phyloP scores from a whole-genome alignment of 53 echinoderm and acorn worm species.

The Holothuria scabra region DNA sequence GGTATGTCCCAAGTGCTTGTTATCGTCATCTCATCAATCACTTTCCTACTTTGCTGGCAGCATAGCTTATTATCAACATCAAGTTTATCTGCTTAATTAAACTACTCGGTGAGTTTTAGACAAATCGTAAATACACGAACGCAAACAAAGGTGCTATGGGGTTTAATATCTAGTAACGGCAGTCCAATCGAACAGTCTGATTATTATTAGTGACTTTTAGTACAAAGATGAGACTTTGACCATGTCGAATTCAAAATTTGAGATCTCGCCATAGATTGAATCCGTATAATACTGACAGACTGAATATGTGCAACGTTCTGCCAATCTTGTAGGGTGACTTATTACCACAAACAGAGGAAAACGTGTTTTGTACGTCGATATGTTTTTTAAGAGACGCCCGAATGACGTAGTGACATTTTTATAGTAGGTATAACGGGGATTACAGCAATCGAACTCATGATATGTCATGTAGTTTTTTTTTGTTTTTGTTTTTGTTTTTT shows the following conservation, averaged over 20 bases:
- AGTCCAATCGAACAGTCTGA: constrained; percentile 22
- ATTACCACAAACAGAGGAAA: not conserved
- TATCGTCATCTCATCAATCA: constrained; percentile 41
- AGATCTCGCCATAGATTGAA: constrained; percentile 10
- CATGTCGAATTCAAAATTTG: constrained; percentile 11
- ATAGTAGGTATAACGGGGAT: too few species aligned
- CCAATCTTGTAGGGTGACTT: constrained; percentile 10
- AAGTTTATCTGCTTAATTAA: constrained; percentile 46
- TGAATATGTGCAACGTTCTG: not conserved
- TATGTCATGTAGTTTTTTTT: too few species aligned
- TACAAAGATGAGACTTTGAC: constrained; percentile 5
- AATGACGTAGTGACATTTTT: too few species aligned
- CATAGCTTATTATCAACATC: constrained; percentile 8
- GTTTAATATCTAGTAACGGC: constrained; percentile 10
- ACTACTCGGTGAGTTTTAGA: constrained; percentile 42
- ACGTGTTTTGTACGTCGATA: too few species aligned
- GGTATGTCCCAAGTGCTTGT: constrained; percentile 27
- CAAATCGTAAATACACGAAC: constrained; percentile 51
- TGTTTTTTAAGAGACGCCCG: too few species aligned
- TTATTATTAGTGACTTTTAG: not conserved
- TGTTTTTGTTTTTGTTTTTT: too few species aligned
- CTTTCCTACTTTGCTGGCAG: constrained; percentile 35
- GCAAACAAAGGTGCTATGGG: constrained; percentile 34
- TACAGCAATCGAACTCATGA: too few species aligned
- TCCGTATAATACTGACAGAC: too few species aligned